Conservation (phyloP, 2,888 invertebrate genomes). For the Macroteleia sp. region DNA sequence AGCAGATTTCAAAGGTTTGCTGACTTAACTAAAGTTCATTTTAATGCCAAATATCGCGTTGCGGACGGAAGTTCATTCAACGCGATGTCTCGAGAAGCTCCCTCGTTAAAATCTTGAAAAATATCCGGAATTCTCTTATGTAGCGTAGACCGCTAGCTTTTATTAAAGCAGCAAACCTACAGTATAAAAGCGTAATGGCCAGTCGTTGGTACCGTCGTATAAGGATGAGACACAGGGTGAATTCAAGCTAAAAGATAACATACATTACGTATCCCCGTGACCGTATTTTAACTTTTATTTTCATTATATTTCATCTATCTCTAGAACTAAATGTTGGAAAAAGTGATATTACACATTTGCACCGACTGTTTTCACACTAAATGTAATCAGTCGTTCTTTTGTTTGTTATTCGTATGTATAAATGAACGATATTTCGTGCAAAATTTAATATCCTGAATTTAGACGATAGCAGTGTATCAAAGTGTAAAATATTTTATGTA, state of each 20-base stretch:
- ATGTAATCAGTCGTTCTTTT: conserved; percentile 17
- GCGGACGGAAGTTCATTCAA: conserved; percentile 54
- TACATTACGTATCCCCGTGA: conserved; percentile 56
- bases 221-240: conserved; percentile 57
- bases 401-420: not conserved
- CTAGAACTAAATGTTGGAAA: conserved; percentile 25
- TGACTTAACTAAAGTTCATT: conserved; percentile 25
- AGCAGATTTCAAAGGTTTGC: conserved; percentile 35
- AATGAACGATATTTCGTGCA: not conserved
- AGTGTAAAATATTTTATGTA: no score
- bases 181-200: conserved; percentile 69
- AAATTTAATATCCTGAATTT: not conserved
- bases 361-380: conserved; percentile 1
- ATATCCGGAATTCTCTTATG: conserved; percentile 70
- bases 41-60: conserved; percentile 57
- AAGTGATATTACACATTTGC: conserved; percentile 36
- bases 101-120: conserved; percentile 72
- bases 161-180: conserved; percentile 69
- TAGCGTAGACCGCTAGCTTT: conserved; percentile 65
- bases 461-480: not conserved
- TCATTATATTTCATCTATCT: conserved; percentile 44
- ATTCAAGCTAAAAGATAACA: conserved; percentile 63
- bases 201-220: conserved; percentile 66
- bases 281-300: conserved; percentile 55
- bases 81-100: conserved; percentile 57